phyloP scores from a whole-genome alignment of 2,797 vertebrate genomes.

The Poeciliopsis turneri region DNA sequence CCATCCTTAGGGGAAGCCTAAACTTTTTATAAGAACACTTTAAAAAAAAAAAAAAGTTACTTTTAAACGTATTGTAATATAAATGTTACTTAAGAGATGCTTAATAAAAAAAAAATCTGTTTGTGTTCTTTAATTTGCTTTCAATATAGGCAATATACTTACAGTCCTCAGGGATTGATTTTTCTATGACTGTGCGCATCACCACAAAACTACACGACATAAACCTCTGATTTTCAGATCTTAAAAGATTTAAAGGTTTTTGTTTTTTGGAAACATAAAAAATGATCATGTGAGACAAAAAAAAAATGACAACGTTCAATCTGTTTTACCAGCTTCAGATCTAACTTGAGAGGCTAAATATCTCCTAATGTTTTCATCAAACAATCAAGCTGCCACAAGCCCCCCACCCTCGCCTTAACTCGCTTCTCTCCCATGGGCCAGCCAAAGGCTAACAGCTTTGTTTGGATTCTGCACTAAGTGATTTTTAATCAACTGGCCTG shows the following conservation, averaged over 20 bases:
- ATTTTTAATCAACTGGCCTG: conserved; percentile 86
- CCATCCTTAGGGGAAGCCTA: neutral
- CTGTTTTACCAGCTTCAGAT: conserved; percentile 33
- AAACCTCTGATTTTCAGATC: neutral
- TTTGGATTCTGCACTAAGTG: conserved; percentile 82
- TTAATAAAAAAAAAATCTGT: neutral
- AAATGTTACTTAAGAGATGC: neutral
- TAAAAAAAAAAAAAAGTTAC: neutral
- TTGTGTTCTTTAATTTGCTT: neutral
- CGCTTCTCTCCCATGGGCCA: conserved; percentile 68
- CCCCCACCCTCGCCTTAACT: conserved; percentile 20
- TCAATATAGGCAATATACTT: neutral
- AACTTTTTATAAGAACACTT: neutral
- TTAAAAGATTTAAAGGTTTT: conserved; percentile 4
- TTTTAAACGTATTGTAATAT: neutral
- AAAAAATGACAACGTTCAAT: neutral
- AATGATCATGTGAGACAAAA: neutral
- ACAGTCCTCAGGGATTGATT: neutral
- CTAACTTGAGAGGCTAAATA: conserved; percentile 57
- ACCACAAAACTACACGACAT: neutral
- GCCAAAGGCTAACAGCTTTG: conserved; percentile 82
- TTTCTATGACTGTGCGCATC: neutral
- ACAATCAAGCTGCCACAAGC: conserved; percentile 3
- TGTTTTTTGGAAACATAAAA: neutral
- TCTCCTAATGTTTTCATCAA: conserved; percentile 61